These are phyloP conservation scores for Limnephilus marmoratus DNA, from an alignment of 2,888 invertebrate genomes.

Conservation along the genomic window DNA sequence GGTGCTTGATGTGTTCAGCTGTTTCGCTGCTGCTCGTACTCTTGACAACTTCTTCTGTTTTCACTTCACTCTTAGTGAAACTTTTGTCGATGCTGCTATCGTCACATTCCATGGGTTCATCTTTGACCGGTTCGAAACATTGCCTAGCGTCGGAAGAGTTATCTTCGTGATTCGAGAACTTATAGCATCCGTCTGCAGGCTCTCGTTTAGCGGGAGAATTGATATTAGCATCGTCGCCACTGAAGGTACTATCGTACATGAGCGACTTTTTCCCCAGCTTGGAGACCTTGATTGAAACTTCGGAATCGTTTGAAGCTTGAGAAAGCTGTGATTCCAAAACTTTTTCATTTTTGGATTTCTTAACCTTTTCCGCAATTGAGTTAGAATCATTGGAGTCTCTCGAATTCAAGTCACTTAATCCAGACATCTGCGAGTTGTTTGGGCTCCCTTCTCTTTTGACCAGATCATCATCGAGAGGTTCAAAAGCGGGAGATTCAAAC, in stretches of 20 bases:
- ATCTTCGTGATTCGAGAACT: conserved; percentile 59
- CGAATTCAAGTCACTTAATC: conserved; percentile 73
- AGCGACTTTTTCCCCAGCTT: conserved; percentile 39
- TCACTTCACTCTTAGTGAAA: conserved; percentile 56
- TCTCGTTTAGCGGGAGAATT: conserved; percentile 45
- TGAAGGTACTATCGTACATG: conserved; percentile 50
- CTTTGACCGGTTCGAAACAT: conserved; percentile 56
- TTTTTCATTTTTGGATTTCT: conserved; percentile 70
- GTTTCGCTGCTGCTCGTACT: conserved; percentile 56
- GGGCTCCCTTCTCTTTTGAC: conserved; percentile 75
- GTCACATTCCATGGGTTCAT: conserved; percentile 47
- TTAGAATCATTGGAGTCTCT: conserved; percentile 69
- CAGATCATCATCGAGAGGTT: conserved; percentile 77
- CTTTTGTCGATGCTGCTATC: conserved; percentile 61
- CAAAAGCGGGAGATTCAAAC: conserved; percentile 83
- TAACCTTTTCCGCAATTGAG: conserved; percentile 70
- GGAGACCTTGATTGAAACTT: conserved; percentile 66
- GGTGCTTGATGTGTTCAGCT: conserved; percentile 47
- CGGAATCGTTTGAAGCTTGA: conserved; percentile 79
- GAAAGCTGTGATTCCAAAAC: conserved; percentile 80
- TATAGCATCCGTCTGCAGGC: conserved; percentile 36
- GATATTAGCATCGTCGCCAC: conserved; percentile 53
- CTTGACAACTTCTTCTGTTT: conserved; percentile 56
- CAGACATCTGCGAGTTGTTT: conserved; percentile 78
- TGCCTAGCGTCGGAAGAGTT: conserved; percentile 65